phyloP scores from a whole-genome alignment of 2,113 vertebrate genomes.

The Tylochromis polylepis region DNA sequence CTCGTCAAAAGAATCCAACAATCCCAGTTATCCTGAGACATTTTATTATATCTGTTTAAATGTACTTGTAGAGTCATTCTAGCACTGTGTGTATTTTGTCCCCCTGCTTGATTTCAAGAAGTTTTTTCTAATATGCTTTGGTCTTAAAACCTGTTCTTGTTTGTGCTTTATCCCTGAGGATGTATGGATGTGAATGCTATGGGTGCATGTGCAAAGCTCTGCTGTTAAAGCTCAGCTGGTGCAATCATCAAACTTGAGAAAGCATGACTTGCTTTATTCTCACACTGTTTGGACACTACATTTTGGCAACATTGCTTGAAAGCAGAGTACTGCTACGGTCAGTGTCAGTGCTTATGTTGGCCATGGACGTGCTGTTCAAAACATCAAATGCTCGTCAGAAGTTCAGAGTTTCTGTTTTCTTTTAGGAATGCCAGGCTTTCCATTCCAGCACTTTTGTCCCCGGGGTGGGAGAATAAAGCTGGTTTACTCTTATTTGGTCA shows the following conservation, averaged over 20 bases:
- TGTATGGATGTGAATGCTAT: neutral
- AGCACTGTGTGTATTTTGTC: neutral
- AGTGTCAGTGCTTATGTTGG: slow-evolving; percentile 53
- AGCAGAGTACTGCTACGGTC: neutral
- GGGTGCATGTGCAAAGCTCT: neutral
- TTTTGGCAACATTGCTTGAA: neutral
- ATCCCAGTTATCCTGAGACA: neutral
- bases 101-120: neutral
- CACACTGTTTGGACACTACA: neutral
- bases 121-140: neutral
- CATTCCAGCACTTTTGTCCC: slow-evolving; percentile 44
- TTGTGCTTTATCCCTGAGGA: neutral
- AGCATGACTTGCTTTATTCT: neutral
- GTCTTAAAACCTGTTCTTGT: neutral
- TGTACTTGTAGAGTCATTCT: neutral
- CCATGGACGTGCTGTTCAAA: slow-evolving; percentile 26
- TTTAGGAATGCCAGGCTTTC: slow-evolving; percentile 59
- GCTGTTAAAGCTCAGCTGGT: neutral
- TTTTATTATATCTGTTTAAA: neutral
- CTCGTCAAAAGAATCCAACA: neutral
- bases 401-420: slow-evolving; percentile 47
- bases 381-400: slow-evolving; percentile 27
- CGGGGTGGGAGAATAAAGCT: slow-evolving; percentile 34
- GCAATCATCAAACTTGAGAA: neutral
- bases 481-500: slow-evolving; percentile 71